These are phyloP conservation scores for Rhodinocichla rosea DNA, from an alignment of 2,113 vertebrate genomes.

Conservation along the genomic window DNA sequence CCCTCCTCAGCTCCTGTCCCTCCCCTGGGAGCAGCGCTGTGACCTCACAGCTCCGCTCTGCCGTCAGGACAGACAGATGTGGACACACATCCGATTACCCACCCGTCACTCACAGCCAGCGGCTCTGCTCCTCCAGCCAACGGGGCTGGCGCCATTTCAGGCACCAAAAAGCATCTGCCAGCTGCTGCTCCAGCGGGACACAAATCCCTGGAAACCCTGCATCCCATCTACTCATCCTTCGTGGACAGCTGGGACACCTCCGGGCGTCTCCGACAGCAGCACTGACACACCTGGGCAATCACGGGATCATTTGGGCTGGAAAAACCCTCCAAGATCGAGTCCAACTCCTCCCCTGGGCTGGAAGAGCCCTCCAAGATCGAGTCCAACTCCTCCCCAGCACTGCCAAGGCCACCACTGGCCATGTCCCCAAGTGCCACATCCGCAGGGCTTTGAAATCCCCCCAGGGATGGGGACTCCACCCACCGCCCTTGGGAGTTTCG, in stretches of 20 bases:
- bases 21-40: not conserved
- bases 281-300: not conserved
- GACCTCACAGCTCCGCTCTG: not conserved
- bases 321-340: not conserved
- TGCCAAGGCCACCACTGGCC: not conserved
- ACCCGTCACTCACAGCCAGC: not conserved
- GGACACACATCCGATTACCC: not conserved
- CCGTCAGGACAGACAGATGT: not conserved
- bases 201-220: not conserved
- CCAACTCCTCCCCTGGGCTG: not conserved
- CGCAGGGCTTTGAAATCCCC: not conserved
- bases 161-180: not conserved
- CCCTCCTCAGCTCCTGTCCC: rapidly evolving
- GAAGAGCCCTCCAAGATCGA: not conserved
- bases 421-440: not conserved
- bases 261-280: rapidly evolving
- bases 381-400: too few relatives aligned
- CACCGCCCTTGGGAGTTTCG: rapidly evolving
- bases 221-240: not conserved
- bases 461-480: not conserved
- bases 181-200: not conserved
- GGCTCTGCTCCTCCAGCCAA: not conserved
- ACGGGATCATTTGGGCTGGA: not conserved
- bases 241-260: not conserved
- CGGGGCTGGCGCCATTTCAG: not conserved